Conservation (phyloP, 2,797 vertebrate genomes). For the Crocodylus rhombifer region DNA sequence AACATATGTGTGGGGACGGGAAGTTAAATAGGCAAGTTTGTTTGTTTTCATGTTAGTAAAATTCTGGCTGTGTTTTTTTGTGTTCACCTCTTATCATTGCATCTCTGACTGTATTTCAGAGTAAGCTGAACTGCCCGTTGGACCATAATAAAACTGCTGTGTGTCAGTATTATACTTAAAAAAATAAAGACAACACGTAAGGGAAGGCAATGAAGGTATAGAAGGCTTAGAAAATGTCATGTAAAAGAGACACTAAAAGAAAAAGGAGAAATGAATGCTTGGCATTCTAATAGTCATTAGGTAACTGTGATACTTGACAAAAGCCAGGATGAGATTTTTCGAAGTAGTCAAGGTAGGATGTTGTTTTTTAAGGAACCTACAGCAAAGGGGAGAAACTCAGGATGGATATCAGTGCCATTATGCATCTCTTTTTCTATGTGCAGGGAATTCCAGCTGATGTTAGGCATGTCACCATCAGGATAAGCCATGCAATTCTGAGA, state of each 20-base stretch:
- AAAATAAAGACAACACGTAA: neutral
- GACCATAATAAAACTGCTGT: neutral
- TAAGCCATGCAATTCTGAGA: neutral
- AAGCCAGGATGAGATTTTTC: neutral
- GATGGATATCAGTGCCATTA: neutral
- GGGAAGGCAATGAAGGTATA: neutral
- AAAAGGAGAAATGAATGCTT: neutral
- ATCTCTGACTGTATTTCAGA: neutral
- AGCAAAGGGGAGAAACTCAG: neutral
- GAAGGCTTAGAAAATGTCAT: rapidly evolving
- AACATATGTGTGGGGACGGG: no score
- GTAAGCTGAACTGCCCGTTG: neutral
- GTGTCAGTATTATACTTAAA: neutral
- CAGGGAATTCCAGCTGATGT: neutral
- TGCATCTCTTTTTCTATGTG: neutral
- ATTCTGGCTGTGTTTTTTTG: neutral
- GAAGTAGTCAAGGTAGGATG: neutral
- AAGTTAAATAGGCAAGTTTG: no score
- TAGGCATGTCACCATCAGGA: neutral
- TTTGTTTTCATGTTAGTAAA: neutral
- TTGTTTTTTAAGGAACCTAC: neutral
- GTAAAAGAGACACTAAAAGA: neutral
- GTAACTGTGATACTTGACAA: neutral
- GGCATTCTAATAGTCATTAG: neutral
- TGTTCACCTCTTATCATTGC: neutral